Evolutionary conservation across 2,797 vertebrate genomes (phyloP), one percentile per base, ranked within the genome.

Genomic region (Sciurus vulgaris): DNA sequence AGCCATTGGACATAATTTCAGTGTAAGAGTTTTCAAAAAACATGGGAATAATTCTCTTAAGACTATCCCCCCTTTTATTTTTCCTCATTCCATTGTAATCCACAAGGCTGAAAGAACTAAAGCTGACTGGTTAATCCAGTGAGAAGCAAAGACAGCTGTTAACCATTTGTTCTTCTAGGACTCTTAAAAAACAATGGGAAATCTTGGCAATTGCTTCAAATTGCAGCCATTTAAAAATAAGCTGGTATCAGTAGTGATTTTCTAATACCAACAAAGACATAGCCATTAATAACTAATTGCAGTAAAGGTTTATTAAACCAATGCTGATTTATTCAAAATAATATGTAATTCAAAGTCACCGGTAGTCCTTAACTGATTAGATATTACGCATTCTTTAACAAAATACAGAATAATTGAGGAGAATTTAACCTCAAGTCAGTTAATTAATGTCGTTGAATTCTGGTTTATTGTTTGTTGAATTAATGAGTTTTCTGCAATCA

Each of bases 291-390:
- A 89, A 86, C 35, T 78, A 92, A 94, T 85, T 81, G 59, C 2
- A 77, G 49, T 74, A 95, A 91, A 94, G 47, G 0, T 89, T 94
- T 95, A n/a, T 56, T 90, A 94, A 96, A 47, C 65, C 65, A 93
- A 24, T 82, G 86, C n/a, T 96, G 81, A 90, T 97, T 96, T 93
- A 96, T 96, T 96, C 87, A 95, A 96, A 92, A 88, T 86, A 94
- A 61, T 76, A 72, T 51, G 33, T 84, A 95, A 97, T 95, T 93
- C 41, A 93, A 96, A 97, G 95, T 92, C 87, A 93, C 73, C 93
- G 67, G 47, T 96, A 90, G 47, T 92, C 54, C 67, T 96, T 90
- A 96, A 94, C 89, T 97, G 93, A 96, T 96, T 96, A 94, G 90
- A 90, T 76, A 12, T 92, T 93, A 79, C 38, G 18, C 12, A 82